Evolutionary conservation across 2,888 invertebrate species (phyloP), one percentile per base, ranked within the genome.

Genomic region (Belgica antarctica): DNA sequence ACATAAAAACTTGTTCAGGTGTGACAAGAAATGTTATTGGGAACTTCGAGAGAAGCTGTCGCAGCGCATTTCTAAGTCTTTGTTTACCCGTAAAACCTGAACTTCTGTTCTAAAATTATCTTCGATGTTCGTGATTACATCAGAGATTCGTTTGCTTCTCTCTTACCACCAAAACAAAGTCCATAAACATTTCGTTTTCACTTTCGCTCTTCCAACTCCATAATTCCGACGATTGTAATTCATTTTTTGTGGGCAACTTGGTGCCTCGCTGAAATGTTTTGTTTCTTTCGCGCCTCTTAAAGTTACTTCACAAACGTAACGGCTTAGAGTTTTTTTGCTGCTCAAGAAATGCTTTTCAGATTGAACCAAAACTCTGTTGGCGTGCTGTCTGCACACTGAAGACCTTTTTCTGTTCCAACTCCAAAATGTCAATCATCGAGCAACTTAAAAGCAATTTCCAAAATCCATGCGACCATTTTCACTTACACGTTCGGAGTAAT

Each of bases 281-380:
- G 41, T 41, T 41, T 41, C 41, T 41, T n/a, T 41, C 41, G 41
- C 41, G 41, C 41, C 41, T 41, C n/a, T n/a, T n/a, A 10, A 41
- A 41, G 41, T 41, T 41, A 41, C 41, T 15, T 41, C 41, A 41
- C 10, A 15, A 10, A 5, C 12, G 15, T 41, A 41, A 41, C 41
- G 12, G 41, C 15, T 41, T 41, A n/a, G n/a, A 41, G 41, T 41
- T 41, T 41, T 41, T 41, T 41, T 12, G 5, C 15, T 41, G 12
- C 41, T 41, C 41, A 15, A 12, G 8, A 41, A 41, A 41, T 5
- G 41, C 41, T 41, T 41, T 41, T 5, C n/a, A n/a, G n/a, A n/a
- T n/a, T 41, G 3, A 41, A 41, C 12, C 41, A 41, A 41, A 10
- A 41, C 4, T 5, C 41, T 41, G 41, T 41, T 10, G 41, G 41